A percentile compares a stretch with the other conserved stretches of the same genome.
Conservation (phyloP, 1,140 invertebrate genomes). For the Eupeodes corollae region DNA sequence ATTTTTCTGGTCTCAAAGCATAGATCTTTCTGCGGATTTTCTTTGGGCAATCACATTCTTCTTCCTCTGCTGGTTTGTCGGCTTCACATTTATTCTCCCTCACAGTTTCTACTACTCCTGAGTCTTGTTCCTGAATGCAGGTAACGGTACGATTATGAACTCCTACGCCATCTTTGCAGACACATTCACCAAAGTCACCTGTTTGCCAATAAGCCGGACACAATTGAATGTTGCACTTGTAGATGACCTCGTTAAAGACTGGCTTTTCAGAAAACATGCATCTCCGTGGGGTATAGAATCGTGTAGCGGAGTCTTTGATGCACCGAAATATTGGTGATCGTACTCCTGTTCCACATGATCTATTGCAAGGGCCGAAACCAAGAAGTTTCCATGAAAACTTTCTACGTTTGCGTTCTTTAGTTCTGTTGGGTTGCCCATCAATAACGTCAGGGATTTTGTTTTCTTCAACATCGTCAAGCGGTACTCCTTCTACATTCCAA, state of each 20-base stretch:
- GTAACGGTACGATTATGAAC: conserved; percentile 49
- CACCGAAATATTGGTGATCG: conserved; percentile 54
- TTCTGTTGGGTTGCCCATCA: too few species aligned
- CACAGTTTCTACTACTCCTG: conserved; percentile 39
- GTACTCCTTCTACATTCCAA: conserved; percentile 16
- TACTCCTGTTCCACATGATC: conserved; percentile 67
- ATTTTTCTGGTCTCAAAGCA: conserved; percentile 3
- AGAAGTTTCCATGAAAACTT: conserved; percentile 64
- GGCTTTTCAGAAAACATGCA: conserved; percentile 51
- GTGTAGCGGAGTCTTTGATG: conserved; percentile 45
- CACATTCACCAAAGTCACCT: conserved; percentile 27
- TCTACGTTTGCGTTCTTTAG: conserved; percentile 40
- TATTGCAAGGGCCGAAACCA: conserved; percentile 64
- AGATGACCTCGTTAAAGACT: conserved; percentile 37
- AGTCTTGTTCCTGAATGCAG: conserved; percentile 43
- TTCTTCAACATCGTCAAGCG: conserved; percentile 7
- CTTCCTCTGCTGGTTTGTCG: conserved; percentile 20
- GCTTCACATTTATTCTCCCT: conserved; percentile 35
- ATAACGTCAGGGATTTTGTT: background rate
- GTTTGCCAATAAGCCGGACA: conserved; percentile 45
- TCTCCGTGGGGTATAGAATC: conserved; percentile 50
- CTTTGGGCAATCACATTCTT: conserved; percentile 16
- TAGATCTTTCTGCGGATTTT: conserved; percentile 5
- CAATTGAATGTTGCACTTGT: conserved; percentile 54
- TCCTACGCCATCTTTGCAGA: conserved; percentile 44